Evolutionary conservation across 2,113 vertebrate species (phyloP).

Genomic region (Procavia capensis): DNA sequence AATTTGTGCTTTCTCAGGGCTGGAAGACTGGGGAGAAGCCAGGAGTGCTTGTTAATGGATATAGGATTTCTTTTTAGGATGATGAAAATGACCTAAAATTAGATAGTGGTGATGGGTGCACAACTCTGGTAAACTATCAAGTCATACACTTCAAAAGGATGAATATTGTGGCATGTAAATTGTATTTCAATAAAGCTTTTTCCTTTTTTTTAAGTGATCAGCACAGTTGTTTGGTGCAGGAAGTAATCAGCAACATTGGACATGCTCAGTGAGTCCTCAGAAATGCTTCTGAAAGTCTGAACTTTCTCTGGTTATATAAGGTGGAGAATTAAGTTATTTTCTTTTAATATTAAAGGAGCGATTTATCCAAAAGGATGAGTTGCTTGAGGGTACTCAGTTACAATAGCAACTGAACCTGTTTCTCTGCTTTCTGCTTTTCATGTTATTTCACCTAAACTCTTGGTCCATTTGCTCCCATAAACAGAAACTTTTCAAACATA

Average conservation of each 20-base stretch:
- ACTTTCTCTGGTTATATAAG: not conserved
- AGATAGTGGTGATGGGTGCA: not conserved
- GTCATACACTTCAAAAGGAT: not conserved
- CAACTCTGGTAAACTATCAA: not conserved
- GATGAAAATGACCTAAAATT: slow-evolving; percentile 5
- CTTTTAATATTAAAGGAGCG: not conserved
- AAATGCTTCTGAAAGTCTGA: not conserved
- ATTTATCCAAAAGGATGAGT: not conserved
- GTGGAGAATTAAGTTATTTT: not conserved
- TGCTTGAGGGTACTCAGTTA: not conserved
- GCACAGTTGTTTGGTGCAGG: not conserved
- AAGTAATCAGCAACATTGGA: not conserved
- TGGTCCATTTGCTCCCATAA: not conserved
- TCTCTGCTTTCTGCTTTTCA: not conserved
- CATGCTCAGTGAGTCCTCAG: not conserved
- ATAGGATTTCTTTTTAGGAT: not conserved
- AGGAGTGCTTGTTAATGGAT: not conserved
- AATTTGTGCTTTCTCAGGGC: not conserved
- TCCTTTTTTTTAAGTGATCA: not conserved
- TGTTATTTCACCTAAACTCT: not conserved
- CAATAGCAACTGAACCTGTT: not conserved
- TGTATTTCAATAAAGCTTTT: not conserved
- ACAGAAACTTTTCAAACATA: not conserved
- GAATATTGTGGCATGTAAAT: not conserved
- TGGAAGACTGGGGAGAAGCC: not conserved